Conservation (phyloP, 2,888 invertebrate species). For the Chymomyza amoena region DNA sequence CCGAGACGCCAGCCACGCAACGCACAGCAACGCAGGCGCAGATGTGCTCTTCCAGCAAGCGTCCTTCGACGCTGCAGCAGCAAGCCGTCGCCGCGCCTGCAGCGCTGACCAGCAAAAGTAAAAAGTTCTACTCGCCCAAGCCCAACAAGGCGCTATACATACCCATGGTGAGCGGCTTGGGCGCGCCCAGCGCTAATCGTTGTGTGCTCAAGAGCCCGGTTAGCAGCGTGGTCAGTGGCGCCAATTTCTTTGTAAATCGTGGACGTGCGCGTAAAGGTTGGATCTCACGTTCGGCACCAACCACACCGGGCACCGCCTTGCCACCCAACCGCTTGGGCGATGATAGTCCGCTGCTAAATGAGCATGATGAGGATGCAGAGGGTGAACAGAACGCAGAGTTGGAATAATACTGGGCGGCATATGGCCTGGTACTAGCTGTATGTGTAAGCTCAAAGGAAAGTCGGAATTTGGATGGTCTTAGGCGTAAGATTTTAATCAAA, state of each 20-base stretch:
- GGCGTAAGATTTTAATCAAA: neutral
- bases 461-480: neutral
- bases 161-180: conserved; percentile 80
- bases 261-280: conserved; percentile 81
- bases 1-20: conserved; percentile 11
- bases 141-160: conserved; percentile 86
- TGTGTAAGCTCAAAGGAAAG: neutral
- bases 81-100: conserved; percentile 8
- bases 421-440: neutral
- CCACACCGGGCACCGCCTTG: conserved; percentile 84
- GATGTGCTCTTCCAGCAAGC: neutral
- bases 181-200: conserved; percentile 22
- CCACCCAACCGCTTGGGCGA: conserved; percentile 84
- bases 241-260: conserved; percentile 74
- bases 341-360: conserved; percentile 83
- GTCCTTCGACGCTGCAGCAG: conserved; percentile 63
- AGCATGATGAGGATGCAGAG: conserved; percentile 80
- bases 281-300: conserved; percentile 88
- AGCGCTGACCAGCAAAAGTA: conserved; percentile 70
- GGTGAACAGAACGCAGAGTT: conserved; percentile 59
- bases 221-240: conserved; percentile 69
- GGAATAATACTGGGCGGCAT: conserved; percentile 28
- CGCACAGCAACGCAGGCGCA: conserved; percentile 1
- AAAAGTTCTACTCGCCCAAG: conserved; percentile 79
- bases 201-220: conserved; percentile 76